Conservation (phyloP, 1,140 invertebrate genomes). For the Bombus turneri region DNA sequence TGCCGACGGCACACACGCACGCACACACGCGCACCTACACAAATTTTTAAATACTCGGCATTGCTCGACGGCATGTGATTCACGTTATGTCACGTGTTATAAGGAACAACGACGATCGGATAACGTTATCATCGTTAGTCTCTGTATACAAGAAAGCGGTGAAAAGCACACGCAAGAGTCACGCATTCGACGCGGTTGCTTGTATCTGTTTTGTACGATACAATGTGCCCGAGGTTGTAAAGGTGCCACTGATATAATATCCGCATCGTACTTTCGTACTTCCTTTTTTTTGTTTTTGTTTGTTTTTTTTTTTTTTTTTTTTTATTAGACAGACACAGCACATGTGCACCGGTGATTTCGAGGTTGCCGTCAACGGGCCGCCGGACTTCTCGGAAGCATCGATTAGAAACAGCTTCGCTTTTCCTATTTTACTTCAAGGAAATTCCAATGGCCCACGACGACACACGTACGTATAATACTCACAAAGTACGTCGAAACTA, state of each 20-base stretch:
- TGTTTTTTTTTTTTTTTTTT: not conserved
- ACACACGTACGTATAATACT: constrained; percentile 25
- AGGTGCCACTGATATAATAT: not conserved
- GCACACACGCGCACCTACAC: no score
- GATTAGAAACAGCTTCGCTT: not conserved
- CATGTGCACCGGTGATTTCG: constrained; percentile 46
- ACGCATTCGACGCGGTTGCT: constrained; percentile 51
- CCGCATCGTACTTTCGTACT: not conserved
- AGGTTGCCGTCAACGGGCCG: constrained; percentile 19
- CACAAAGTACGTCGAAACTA: constrained; percentile 62
- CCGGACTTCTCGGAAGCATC: not conserved
- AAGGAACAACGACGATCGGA: constrained; percentile 11
- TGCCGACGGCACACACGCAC: no score
- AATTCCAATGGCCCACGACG: constrained; percentile 30
- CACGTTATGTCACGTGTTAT: not conserved
- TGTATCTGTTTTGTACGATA: constrained; percentile 66
- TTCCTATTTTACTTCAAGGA: no score
- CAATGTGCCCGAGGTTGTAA: constrained; percentile 49
- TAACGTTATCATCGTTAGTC: constrained; percentile 11
- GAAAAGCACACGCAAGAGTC: constrained; percentile 64
- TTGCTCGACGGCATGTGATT: not conserved
- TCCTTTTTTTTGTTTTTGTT: no score
- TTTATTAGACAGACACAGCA: constrained; percentile 26
- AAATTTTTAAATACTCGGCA: constrained; percentile 26
- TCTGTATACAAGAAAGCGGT: constrained; percentile 60